These are phyloP conservation scores for Noctilio leporinus DNA, from an alignment of 2,113 vertebrate genomes.

Conservation along the genomic window DNA sequence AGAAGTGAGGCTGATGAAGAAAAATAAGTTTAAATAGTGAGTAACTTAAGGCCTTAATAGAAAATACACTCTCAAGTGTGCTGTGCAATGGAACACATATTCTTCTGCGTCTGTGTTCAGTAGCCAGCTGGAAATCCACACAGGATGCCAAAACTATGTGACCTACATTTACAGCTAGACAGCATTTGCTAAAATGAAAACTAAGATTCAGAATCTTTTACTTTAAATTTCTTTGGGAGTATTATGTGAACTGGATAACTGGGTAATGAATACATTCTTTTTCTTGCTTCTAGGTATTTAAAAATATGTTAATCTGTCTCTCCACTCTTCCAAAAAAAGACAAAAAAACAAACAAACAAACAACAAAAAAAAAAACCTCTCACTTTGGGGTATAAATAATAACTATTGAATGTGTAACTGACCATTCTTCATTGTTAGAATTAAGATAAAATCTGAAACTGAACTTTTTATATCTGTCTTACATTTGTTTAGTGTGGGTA, in stretches of 20 bases:
- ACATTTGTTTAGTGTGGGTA: background rate
- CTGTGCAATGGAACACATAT: background rate
- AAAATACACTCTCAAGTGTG: background rate
- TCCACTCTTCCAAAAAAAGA: background rate
- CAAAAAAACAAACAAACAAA: background rate
- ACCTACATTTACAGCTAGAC: conserved; percentile 53
- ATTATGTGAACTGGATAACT: conserved; percentile 45
- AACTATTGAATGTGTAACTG: conserved; percentile 30
- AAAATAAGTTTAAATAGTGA: conserved; percentile 17
- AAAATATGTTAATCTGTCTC: conserved; percentile 40
- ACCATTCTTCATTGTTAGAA: conserved; percentile 12
- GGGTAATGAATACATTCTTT: conserved; percentile 28
- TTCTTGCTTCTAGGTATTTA: conserved; percentile 47
- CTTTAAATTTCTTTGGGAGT: conserved; percentile 49
- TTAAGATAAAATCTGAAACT: conserved; percentile 1
- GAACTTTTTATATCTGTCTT: background rate
- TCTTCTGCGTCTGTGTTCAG: conserved; percentile 41
- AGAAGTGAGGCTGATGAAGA: conserved; percentile 48
- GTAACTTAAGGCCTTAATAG: background rate
- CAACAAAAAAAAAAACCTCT: background rate
- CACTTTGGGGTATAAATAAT: background rate
- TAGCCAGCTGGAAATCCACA: conserved; percentile 64
- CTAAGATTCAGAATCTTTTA: conserved; percentile 45
- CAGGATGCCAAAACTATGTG: conserved; percentile 37
- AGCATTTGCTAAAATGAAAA: conserved; percentile 64